Percentiles rank a stretch among this genome's conserved stretches.
phyloP scores from a whole-genome alignment of 1,140 invertebrate species.

The Phortica variegata region DNA sequence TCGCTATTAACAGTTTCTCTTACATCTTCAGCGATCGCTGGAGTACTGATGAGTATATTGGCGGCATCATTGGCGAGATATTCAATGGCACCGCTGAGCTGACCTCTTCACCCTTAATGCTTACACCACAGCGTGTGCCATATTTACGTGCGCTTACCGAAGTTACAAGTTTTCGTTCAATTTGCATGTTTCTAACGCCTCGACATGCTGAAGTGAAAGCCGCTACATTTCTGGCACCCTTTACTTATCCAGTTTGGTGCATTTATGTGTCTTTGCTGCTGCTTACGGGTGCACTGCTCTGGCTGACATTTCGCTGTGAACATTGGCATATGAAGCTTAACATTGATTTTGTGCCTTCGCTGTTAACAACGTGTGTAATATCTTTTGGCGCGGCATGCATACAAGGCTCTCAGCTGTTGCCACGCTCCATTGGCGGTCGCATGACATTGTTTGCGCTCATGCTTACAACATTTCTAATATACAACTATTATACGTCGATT shows the following conservation, averaged over 20 bases:
- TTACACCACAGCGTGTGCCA: constrained; percentile 16
- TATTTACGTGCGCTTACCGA: constrained; percentile 20
- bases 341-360: constrained; percentile 23
- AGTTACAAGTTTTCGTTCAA: constrained; percentile 30
- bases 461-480: constrained; percentile 40
- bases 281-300: constrained; percentile 26
- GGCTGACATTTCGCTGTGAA: constrained; percentile 41
- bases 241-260: constrained; percentile 41
- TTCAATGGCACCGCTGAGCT: constrained; percentile 29
- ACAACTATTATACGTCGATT: constrained; percentile 53
- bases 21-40: constrained; percentile 38
- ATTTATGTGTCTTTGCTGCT: constrained; percentile 29
- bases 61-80: constrained; percentile 38
- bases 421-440: constrained; percentile 39
- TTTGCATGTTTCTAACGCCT: constrained; percentile 49
- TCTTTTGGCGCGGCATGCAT: constrained; percentile 44
- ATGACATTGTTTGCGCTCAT: constrained; percentile 42
- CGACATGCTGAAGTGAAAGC: constrained; percentile 24
- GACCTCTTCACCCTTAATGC: constrained; percentile 20
- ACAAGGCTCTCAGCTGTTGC: constrained; percentile 43
- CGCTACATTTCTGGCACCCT: constrained; percentile 40
- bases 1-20: constrained; percentile 14
- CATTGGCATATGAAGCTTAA: not conserved
- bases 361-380: constrained; percentile 39
- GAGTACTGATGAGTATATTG: constrained; percentile 29